Base-by-base conservation (phyloP, 2,888 invertebrate species). In the Chrysotoxum bicinctum region DNA sequence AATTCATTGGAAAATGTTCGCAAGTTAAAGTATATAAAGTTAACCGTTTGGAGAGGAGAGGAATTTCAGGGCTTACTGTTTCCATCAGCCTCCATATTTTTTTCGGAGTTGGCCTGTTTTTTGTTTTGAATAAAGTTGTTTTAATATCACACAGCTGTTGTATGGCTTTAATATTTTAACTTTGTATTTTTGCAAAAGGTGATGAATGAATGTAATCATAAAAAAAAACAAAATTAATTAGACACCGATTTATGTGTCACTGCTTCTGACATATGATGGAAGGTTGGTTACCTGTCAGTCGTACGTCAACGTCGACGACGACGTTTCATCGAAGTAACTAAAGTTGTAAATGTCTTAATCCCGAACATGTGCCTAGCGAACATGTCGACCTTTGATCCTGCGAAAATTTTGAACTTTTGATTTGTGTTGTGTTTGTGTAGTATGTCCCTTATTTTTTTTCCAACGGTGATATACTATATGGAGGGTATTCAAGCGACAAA, bases 1-100 rank as follows among this genome's bases (percentile, higher is more conserved):
- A 45, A 66, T 43, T 79, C 69, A 80, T 84, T 80, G 52, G 50
- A 30, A 52, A 80, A 66, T 75, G 52, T 56, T 43, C 45, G 70
- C 80, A 76, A 66, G 80, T 68, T 60, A 43, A 58, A 62, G 73
- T 70, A 26, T 23, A 12, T 0, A 0, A 5, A 1, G 10, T 19
- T 5, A 12, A n/a, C 12, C 64, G 23, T 14, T n/a, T 32, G 62
- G 35, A 52, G 43, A 3, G 7, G 26, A 26, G 26, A 43, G 48
- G 37, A 43, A 54, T 35, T 45, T 16, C 3, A 32, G 10, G 19
- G 12, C 32, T 23, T 45, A 14, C 2, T 43, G 19, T 35, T 45
- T 45, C 12, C 48, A 68, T 62, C n/a, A n/a, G 8, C 19, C 4
- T 54, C 8, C 23, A 32, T 35, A 9, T 23, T 45, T 43, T 35